Conservation (phyloP, 2,797 vertebrate genomes). For the Eupleurogrammus muticus region DNA sequence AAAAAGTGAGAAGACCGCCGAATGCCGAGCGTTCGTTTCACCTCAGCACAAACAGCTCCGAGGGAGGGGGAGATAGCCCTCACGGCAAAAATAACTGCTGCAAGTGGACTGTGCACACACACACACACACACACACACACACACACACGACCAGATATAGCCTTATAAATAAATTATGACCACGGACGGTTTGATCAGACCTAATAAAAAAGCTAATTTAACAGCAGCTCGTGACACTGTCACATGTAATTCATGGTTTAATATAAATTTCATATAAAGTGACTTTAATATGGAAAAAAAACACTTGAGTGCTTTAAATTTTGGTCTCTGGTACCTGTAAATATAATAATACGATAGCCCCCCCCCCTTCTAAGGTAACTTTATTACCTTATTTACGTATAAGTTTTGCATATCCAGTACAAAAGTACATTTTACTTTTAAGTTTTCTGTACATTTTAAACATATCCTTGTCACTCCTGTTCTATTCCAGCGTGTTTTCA, state of each 20-base stretch:
- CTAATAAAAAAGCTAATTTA: not conserved
- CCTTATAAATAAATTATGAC: not conserved
- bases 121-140: not conserved
- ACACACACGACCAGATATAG: not conserved
- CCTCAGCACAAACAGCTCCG: conserved; percentile 6
- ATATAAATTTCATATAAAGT: not conserved
- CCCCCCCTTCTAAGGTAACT: too few species aligned
- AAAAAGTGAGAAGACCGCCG: conserved; percentile 18
- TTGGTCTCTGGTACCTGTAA: too few species aligned
- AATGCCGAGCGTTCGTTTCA: conserved; percentile 20
- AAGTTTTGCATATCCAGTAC: too few species aligned
- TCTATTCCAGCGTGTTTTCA: too few species aligned
- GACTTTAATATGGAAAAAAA: too few species aligned
- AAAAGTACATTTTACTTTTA: not conserved
- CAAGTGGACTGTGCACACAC: not conserved
- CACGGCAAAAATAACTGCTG: not conserved
- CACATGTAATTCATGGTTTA: not conserved
- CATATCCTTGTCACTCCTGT: too few species aligned
- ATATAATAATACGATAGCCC: too few species aligned
- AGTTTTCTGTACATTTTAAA: too few species aligned
- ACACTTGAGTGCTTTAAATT: too few species aligned
- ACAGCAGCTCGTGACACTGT: not conserved
- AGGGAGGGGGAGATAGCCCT: not conserved
- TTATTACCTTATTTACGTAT: too few species aligned
- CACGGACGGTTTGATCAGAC: not conserved